phyloP scores from a whole-genome alignment of 2,113 vertebrate genomes.

The Ptychochromis oligacanthus region DNA sequence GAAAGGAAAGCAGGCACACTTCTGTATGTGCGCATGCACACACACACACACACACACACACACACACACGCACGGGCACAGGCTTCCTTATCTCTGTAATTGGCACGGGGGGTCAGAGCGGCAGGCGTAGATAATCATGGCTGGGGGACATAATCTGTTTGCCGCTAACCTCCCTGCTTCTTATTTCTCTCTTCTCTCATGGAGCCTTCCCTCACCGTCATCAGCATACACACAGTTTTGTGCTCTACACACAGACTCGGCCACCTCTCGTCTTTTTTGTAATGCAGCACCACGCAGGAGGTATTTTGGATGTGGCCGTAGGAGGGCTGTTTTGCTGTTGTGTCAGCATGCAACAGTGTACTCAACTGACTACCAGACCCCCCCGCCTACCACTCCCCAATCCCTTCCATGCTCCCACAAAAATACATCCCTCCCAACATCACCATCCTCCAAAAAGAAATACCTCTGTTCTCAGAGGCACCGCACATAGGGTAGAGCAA shows the following conservation, averaged over 20 bases:
- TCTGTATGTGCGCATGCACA: not conserved
- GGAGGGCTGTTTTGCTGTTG: constrained; percentile 21
- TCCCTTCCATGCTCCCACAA: not conserved
- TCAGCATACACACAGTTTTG: not conserved
- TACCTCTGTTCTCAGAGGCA: not conserved
- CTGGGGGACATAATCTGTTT: constrained; percentile 59
- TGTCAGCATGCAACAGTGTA: constrained; percentile 37
- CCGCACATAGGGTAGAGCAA: not conserved
- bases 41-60: too few relatives aligned
- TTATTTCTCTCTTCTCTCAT: not conserved
- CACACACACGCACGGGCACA: not conserved
- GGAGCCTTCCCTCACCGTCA: not conserved
- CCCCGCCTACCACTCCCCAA: not conserved
- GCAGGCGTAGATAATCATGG: constrained; percentile 59
- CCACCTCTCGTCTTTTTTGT: not conserved
- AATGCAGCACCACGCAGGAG: constrained; percentile 22
- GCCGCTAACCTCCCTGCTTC: not conserved
- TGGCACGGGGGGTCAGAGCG: constrained; percentile 62
- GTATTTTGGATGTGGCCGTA: constrained; percentile 27
- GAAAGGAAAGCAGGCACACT: constrained; percentile 13
- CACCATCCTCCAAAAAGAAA: not conserved
- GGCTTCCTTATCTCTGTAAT: constrained; percentile 68
- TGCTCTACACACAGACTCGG: not conserved
- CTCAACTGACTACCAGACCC: constrained; percentile 38
- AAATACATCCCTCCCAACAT: not conserved